These are phyloP conservation scores for Calyptomena viridis DNA, from an alignment of 2,113 vertebrate genomes.

Conservation along the genomic window DNA sequence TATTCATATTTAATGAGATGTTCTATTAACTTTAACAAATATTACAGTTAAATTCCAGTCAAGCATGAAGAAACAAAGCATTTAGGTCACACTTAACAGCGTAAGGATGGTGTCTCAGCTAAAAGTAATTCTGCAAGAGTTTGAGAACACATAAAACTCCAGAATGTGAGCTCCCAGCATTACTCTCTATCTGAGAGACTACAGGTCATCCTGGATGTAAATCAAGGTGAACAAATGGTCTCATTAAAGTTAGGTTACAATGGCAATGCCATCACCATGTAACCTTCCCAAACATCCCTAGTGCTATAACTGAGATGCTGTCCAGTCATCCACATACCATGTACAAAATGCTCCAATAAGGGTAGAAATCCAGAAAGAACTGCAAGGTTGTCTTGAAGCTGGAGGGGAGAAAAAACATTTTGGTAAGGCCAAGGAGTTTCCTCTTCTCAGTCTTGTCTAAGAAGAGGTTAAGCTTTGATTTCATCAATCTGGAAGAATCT, in stretches of 20 bases:
- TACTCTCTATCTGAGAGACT: neutral
- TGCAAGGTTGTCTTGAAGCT: neutral
- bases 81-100: neutral
- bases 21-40: conserved; percentile 14
- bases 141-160: neutral
- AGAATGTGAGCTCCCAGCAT: neutral
- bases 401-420: neutral
- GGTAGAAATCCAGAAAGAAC: neutral
- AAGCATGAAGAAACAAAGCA: neutral
- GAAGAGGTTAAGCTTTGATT: neutral
- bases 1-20: neutral
- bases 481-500: neutral
- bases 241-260: neutral
- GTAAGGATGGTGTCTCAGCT: neutral
- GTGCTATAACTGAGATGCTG: no score
- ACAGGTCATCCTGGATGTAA: neutral
- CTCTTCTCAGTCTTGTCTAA: neutral
- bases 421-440: neutral
- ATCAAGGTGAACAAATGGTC: neutral
- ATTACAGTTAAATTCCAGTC: neutral
- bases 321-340: neutral
- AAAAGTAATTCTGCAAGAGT: neutral
- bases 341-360: neutral
- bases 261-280: neutral
- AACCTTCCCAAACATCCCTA: neutral